Evolutionary conservation across 2,797 vertebrate species (phyloP).

Genomic region (Oreochromis mossambicus): DNA sequence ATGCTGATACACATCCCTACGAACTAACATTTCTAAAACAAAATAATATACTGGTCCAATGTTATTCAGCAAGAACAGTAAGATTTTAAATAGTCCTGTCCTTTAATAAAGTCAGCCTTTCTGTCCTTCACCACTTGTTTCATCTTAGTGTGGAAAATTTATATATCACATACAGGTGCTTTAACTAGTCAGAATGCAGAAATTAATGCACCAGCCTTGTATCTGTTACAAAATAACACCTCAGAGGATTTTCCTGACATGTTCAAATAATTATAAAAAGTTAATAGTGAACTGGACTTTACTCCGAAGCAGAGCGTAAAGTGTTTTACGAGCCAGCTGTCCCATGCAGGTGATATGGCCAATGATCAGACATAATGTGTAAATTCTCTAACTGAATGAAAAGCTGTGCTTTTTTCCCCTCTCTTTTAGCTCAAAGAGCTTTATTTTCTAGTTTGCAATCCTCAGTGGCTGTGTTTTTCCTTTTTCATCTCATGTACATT

Average conservation of each 20-base stretch:
- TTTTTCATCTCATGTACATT: conserved; percentile 19
- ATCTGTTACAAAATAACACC: conserved; percentile 4
- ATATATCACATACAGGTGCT: not conserved
- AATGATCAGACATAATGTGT: not conserved
- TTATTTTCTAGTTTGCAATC: conserved; percentile 19
- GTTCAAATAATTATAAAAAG: not conserved
- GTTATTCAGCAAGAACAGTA: not conserved
- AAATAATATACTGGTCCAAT: conserved; percentile 29
- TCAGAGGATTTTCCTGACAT: not conserved
- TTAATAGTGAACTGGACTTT: not conserved
- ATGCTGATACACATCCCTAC: not conserved
- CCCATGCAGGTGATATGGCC: not conserved
- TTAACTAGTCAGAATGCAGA: not conserved
- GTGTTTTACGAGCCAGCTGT: not conserved
- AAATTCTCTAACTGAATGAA: not conserved
- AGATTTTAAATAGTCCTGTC: conserved; percentile 14
- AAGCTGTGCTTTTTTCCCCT: not conserved
- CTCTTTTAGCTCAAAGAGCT: conserved; percentile 12
- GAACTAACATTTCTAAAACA: conserved; percentile 21
- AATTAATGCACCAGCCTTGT: not conserved
- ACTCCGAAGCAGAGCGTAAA: not conserved
- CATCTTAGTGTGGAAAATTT: conserved; percentile 41
- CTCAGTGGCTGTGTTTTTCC: not conserved
- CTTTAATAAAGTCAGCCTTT: not conserved
- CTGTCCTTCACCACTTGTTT: not conserved